Evolutionary conservation across 64 coral and sea anemone genomes (phyloP).

Genomic region (Pachyseris speciosa): DNA sequence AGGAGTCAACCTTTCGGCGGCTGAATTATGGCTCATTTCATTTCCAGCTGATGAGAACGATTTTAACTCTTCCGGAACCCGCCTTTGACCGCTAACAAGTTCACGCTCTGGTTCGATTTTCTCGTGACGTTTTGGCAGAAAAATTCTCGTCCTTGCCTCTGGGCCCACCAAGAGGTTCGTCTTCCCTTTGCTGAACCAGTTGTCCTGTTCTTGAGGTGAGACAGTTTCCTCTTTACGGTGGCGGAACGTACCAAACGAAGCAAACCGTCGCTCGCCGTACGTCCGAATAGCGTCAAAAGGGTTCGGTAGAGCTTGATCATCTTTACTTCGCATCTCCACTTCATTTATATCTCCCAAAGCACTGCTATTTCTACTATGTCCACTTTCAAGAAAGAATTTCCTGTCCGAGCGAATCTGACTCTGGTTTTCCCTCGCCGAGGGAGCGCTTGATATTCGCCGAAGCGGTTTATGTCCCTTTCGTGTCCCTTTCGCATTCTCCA

Average conservation of each 20-base stretch:
- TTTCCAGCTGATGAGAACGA: background rate
- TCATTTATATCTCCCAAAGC: background rate
- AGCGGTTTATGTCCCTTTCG: background rate
- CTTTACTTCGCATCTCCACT: background rate
- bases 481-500: constrained; percentile 24
- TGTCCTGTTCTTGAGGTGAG: background rate
- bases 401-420: background rate
- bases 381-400: background rate
- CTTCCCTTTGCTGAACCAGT: background rate
- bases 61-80: background rate
- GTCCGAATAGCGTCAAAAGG: background rate
- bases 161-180: background rate
- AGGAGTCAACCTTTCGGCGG: background rate
- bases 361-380: background rate
- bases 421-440: background rate
- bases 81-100: background rate
- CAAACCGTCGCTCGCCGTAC: background rate
- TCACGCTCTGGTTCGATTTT: background rate
- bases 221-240: constrained; percentile 13
- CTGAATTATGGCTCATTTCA: background rate
- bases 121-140: constrained; percentile 25
- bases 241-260: constrained; percentile 1
- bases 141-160: constrained; percentile 33
- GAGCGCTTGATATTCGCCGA: constrained; percentile 5
- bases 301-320: background rate